phyloP scores from a whole-genome alignment of 30 jellyfish, hydroid and myxozoan genomes.

The Pelagia noctiluca region DNA sequence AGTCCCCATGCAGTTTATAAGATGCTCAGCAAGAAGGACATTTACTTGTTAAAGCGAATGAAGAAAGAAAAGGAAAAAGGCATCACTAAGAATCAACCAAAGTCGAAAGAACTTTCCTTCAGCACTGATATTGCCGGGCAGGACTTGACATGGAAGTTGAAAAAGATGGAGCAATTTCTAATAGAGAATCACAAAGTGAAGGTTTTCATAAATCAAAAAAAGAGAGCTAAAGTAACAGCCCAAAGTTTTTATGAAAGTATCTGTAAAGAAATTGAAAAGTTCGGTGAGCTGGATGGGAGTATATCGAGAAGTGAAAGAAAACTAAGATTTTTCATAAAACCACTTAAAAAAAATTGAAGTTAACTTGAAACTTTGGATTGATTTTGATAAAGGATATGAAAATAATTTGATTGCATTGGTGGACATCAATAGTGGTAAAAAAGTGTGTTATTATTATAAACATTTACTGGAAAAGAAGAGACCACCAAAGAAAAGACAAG shows the following conservation, averaged over 20 bases:
- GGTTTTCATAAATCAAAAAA: slow-evolving; percentile 38
- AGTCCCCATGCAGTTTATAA: slow-evolving; percentile 66
- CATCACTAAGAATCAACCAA: slow-evolving; percentile 25
- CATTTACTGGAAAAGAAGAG: no score
- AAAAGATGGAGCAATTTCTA: slow-evolving; percentile 42
- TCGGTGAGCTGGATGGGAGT: slow-evolving; percentile 60
- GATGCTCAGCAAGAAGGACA: slow-evolving; percentile 39
- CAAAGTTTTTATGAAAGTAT: slow-evolving; percentile 7
- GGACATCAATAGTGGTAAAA: no score
- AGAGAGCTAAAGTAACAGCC: slow-evolving; percentile 27
- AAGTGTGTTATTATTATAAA: no score
- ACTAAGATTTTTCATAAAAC: slow-evolving; percentile 41
- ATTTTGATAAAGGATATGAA: no score
- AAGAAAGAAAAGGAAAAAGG: slow-evolving; percentile 16
- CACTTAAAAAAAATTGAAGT: no score
- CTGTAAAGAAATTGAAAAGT: slow-evolving; percentile 6
- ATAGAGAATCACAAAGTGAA: slow-evolving; percentile 43
- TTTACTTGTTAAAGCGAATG: slow-evolving; percentile 39
- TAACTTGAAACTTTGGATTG: no score
- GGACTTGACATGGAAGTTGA: slow-evolving; percentile 51
- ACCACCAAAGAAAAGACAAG: no score
- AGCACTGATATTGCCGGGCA: slow-evolving; percentile 76
- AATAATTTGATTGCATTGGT: no score
- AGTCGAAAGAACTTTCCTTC: slow-evolving; percentile 46
- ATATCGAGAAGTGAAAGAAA: slow-evolving; percentile 34